These are phyloP conservation scores for Macaria notata DNA, from an alignment of 2,888 invertebrate genomes.

Conservation along the genomic window DNA sequence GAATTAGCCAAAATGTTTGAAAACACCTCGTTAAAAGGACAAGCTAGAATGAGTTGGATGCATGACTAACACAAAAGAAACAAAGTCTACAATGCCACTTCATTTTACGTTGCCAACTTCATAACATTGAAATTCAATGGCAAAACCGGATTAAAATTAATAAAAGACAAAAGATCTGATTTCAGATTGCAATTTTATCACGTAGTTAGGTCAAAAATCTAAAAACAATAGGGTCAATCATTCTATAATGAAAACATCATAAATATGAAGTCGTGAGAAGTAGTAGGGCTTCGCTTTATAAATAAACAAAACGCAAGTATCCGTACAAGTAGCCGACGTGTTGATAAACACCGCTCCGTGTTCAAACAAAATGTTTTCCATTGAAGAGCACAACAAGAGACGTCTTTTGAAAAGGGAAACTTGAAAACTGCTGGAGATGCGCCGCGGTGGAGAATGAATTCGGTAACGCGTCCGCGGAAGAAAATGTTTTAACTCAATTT, in stretches of 20 bases:
- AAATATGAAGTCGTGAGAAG: slow-evolving; percentile 52
- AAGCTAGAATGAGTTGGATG: slow-evolving; percentile 11
- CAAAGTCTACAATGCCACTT: slow-evolving; percentile 7
- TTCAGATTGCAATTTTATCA: too few relatives aligned
- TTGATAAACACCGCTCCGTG: slow-evolving; percentile 59
- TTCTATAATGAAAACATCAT: slow-evolving; percentile 11
- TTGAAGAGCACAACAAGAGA: slow-evolving; percentile 44
- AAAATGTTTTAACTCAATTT: slow-evolving; percentile 75
- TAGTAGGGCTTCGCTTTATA: slow-evolving; percentile 47
- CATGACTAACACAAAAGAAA: slow-evolving; percentile 23
- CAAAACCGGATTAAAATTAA: background rate
- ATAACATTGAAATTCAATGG: slow-evolving; percentile 5
- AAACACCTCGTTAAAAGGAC: slow-evolving; percentile 15
- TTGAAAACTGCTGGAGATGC: slow-evolving; percentile 31
- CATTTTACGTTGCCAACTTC: slow-evolving; percentile 10
- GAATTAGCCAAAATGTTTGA: slow-evolving; percentile 21
- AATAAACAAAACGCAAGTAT: slow-evolving; percentile 57
- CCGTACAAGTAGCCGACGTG: slow-evolving; percentile 51
- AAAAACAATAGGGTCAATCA: background rate
- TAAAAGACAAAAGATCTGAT: background rate
- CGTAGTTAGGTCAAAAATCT: background rate
- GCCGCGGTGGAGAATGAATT: slow-evolving; percentile 41
- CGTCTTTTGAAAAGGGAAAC: slow-evolving; percentile 39
- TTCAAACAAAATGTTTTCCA: slow-evolving; percentile 57
- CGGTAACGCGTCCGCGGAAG: slow-evolving; percentile 53